Evolutionary conservation across 2,113 vertebrate genomes (phyloP), one percentile per base, ranked within the genome.

Genomic region (Charadrius vociferus): DNA sequence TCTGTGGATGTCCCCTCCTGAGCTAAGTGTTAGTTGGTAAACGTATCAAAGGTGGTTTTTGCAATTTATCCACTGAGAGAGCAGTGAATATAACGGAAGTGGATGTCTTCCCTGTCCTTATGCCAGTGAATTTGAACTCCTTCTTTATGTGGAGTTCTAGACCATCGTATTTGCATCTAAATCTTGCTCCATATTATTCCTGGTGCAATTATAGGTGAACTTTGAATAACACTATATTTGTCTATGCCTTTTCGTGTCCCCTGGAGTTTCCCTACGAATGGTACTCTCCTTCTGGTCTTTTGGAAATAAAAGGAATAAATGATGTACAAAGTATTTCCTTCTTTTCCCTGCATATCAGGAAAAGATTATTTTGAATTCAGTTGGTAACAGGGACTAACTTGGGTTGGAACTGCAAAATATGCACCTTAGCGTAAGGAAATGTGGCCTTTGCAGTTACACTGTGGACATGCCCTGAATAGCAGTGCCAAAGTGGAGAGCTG

Each of bases 401-500:
- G 18, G 12, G 81, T 78, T 81, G 61, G 22, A 84, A 59, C n/a
- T 53, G 37, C 14, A 52, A 34, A 74, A 66, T 66, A 55, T 0
- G 41, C 5, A 20, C 50, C 5, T 18, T 61, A 12, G 7, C 6
- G 3, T 78, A 75, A 56, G 49, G 55, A 84, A 87, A 27, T 7
- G 18, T 3, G 14, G 29, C 5, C 5, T 74, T 78, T 74, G 41
- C 49, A 27, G 45, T 81, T 95, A 30, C 4, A 1, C 12, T 36
- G n/a, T 59, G 32, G 41, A 13, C 20, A 5, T 19, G 32, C 63
- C 11, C 4, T 50, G 59, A 67, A 8, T 7, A 80, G 30, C 53
- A 79, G 23, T 36, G 36, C 49, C 1, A 0, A 82, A 49, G 37
- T 5, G 4, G 67, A 72, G 52, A 80, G 22, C 14, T 0, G 1